Conservation (phyloP, 2,113 vertebrate species). For the Colinus virginianus region DNA sequence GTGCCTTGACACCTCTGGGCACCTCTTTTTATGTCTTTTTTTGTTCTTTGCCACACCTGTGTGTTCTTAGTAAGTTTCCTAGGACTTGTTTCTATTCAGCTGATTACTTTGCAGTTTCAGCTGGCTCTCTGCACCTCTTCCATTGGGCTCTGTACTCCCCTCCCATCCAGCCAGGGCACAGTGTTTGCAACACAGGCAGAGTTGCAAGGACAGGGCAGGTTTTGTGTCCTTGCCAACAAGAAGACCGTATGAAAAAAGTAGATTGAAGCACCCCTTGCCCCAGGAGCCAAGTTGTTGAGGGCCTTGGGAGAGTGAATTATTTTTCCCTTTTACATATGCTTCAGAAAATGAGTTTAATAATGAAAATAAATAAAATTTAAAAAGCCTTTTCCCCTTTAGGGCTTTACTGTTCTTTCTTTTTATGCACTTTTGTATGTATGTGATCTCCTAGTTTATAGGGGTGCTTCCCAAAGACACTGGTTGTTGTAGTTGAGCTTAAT, state of each 20-base stretch:
- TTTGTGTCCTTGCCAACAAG: background rate
- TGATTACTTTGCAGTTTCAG: background rate
- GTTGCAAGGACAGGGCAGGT: background rate
- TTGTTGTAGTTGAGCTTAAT: background rate
- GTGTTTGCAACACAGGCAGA: background rate
- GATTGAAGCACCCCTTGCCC: background rate
- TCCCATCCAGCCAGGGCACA: background rate
- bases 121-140: too few species aligned
- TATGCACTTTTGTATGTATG: background rate
- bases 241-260: background rate
- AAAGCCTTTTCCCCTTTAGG: background rate
- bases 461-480: background rate
- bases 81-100: background rate
- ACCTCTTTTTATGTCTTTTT: background rate
- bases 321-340: background rate
- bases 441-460: background rate
- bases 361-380: background rate
- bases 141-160: background rate
- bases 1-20: background rate
- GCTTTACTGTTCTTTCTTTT: background rate
- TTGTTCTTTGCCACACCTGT: background rate
- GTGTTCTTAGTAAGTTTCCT: background rate
- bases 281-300: background rate
- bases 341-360: background rate
- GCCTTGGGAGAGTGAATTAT: background rate